Evolutionary conservation across 2,888 invertebrate species (phyloP).

Genomic region (Metellina segmentata): DNA sequence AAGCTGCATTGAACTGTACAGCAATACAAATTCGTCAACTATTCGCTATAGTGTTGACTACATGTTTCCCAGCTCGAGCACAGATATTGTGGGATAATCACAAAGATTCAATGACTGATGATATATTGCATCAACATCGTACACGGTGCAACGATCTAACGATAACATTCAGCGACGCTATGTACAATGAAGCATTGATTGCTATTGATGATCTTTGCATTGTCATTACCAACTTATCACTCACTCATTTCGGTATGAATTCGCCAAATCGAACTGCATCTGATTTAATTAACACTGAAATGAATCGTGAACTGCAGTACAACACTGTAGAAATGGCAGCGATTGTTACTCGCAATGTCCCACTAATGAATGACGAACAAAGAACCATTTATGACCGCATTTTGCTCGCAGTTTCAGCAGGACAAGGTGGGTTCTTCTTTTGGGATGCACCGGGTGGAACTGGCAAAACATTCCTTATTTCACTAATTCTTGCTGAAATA

Average conservation of each 20-base stretch:
- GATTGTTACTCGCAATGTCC: slow-evolving; percentile 38
- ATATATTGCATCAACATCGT: too few relatives aligned
- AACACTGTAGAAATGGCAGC: slow-evolving; percentile 38
- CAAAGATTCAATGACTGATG: too few relatives aligned
- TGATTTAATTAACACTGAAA: too few relatives aligned
- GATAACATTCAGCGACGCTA: slow-evolving; percentile 35
- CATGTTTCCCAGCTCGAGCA: too few relatives aligned
- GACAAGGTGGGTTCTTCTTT: too few relatives aligned
- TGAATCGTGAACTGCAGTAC: slow-evolving; percentile 3
- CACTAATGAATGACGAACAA: slow-evolving; percentile 27
- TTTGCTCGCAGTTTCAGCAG: too few relatives aligned
- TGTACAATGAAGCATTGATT: slow-evolving; percentile 47
- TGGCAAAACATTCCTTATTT: slow-evolving; percentile 81
- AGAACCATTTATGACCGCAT: too few relatives aligned
- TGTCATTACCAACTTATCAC: too few relatives aligned
- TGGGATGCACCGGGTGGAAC: slow-evolving; percentile 81
- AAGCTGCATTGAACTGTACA: slow-evolving; percentile 49
- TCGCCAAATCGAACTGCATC: too few relatives aligned
- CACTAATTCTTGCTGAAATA: slow-evolving; percentile 80
- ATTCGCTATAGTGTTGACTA: slow-evolving; percentile 57
- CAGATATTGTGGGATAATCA: too few relatives aligned
- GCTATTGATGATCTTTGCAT: slow-evolving; percentile 43
- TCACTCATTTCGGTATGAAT: too few relatives aligned
- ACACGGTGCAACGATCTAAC: too few relatives aligned
- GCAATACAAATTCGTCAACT: slow-evolving; percentile 48